A percentile compares a stretch with the other conserved stretches of the same genome.
These are phyloP conservation scores for Macrotis lagotis DNA, from an alignment of 2,113 vertebrate species.

Conservation along the genomic window DNA sequence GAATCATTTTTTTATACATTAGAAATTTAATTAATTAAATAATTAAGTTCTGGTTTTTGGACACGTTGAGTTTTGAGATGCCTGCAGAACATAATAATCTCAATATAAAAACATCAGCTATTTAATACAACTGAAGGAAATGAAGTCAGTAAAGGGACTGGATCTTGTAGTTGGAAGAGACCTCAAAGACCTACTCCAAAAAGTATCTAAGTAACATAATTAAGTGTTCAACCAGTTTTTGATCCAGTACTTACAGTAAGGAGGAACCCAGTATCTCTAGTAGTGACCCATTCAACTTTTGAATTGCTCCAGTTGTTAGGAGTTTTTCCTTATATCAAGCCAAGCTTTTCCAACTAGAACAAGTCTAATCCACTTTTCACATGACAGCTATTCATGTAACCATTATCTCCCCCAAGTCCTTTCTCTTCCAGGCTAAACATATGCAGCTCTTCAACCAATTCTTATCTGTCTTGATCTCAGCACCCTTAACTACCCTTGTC, in stretches of 20 bases:
- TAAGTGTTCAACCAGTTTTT: background rate
- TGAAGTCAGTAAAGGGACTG: background rate
- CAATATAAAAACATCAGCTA: background rate
- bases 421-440: background rate
- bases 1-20: background rate
- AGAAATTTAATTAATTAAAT: rapidly evolving
- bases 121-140: background rate
- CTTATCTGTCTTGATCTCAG: background rate
- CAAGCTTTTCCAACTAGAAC: background rate
- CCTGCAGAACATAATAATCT: too few species aligned
- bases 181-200: background rate
- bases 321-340: background rate
- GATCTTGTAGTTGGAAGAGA: background rate
- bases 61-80: too few species aligned
- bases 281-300: background rate
- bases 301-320: background rate
- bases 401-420: background rate
- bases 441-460: background rate
- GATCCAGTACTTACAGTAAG: background rate
- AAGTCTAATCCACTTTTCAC: background rate
- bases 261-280: background rate
- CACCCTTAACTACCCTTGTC: background rate
- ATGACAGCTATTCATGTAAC: background rate
- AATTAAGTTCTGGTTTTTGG: too few species aligned
- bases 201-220: background rate